These are phyloP conservation scores for Coelinius sp. DNA, from an alignment of 2,888 invertebrate genomes.

Conservation along the genomic window DNA sequence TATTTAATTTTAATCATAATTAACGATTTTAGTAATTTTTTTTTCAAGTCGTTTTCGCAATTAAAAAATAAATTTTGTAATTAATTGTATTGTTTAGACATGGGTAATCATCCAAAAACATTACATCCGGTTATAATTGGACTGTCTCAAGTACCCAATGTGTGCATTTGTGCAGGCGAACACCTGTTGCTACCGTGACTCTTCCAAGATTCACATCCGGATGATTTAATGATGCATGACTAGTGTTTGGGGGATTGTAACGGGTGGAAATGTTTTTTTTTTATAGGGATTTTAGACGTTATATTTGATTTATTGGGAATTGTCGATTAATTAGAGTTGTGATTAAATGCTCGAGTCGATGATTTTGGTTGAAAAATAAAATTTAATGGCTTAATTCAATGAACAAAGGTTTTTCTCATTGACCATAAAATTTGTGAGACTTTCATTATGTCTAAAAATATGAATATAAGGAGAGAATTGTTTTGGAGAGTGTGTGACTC, in stretches of 20 bases:
- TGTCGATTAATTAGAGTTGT: no score
- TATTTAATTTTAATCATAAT: neutral
- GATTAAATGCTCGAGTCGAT: neutral
- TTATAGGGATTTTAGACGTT: no score
- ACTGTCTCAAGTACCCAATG: neutral
- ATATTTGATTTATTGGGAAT: no score
- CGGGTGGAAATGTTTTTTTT: neutral
- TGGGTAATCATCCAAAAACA: constrained; percentile 16
- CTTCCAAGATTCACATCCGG: constrained; percentile 15
- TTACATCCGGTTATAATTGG: neutral
- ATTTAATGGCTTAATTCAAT: neutral
- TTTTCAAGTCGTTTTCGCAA: neutral
- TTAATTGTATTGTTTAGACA: constrained; percentile 4
- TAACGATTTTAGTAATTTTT: neutral
- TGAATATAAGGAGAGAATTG: neutral
- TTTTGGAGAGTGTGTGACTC: neutral
- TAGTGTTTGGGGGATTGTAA: neutral
- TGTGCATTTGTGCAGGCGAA: constrained; percentile 6
- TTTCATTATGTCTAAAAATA: neutral
- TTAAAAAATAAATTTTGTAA: constrained; percentile 6
- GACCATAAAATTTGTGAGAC: neutral
- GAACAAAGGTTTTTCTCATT: neutral
- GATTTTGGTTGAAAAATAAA: neutral
- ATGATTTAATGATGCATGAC: constrained; percentile 1
- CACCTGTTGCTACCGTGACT: constrained; percentile 25